phyloP scores from a whole-genome alignment of 1,140 invertebrate genomes.

The Harpegnathos saltator region DNA sequence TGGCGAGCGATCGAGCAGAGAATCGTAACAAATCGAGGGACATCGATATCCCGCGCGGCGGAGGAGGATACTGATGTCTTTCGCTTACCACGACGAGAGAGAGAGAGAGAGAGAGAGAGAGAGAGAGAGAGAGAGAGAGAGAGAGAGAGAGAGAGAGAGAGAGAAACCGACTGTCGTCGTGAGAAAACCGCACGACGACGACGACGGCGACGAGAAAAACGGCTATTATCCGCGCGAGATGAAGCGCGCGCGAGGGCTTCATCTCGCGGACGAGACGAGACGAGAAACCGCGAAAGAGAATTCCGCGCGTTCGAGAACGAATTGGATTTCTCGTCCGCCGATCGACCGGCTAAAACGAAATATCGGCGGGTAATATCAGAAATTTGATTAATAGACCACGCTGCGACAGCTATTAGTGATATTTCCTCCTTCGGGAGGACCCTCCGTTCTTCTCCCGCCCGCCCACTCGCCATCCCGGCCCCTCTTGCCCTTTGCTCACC shows the following conservation, averaged over 20 bases:
- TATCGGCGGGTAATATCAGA: slow-evolving; percentile 59
- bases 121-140: too few species aligned
- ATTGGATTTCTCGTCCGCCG: slow-evolving; percentile 29
- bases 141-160: too few species aligned
- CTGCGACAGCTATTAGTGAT: slow-evolving; percentile 63
- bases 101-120: too few species aligned
- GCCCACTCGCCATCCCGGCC: too few species aligned
- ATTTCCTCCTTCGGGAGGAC: slow-evolving; percentile 57
- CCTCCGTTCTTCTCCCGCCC: slow-evolving; percentile 38
- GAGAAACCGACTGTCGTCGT: neutral
- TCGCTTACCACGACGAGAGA: too few species aligned
- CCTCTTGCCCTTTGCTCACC: slow-evolving; percentile 24
- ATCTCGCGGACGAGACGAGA: neutral
- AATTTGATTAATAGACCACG: slow-evolving; percentile 71
- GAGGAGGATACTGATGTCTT: too few species aligned
- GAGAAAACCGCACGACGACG: neutral
- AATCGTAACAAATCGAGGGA: too few species aligned
- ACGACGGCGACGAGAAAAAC: neutral
- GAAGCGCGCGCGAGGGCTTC: neutral
- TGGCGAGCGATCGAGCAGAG: too few species aligned
- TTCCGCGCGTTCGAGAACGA: neutral
- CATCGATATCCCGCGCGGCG: too few species aligned
- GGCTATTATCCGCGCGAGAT: neutral
- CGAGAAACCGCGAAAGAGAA: neutral
- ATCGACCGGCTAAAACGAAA: slow-evolving; percentile 51